Base-by-base conservation (phyloP, 2,888 invertebrate genomes). In the Cabera pusaria region DNA sequence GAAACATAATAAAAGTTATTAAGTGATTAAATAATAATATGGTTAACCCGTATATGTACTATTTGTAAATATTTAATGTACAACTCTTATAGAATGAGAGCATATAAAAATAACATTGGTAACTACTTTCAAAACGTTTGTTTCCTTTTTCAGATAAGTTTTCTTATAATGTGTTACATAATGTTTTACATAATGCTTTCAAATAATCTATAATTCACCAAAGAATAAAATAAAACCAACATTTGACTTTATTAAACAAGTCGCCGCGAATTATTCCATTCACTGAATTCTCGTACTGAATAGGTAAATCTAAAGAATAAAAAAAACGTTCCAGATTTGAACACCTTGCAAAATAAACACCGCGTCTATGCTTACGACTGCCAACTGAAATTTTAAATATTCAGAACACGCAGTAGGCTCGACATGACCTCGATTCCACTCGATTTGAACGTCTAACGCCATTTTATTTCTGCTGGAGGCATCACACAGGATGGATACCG, bases 401-500 rank as follows among this genome's bases (percentile, higher is more conserved):
- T 70, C 71, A 47, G 43, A 48, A 45, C 68, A 64, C 68, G 72
- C 65, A 48, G 43, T 52, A 50, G 64, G 59, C 59, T 60, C 57
- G 52, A 67, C 62, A 64, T 59, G 64, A 59, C 67, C 69, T 64
- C 63, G 61, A 72, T 72, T 68, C 63, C 56, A 64, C 67, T 67
- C 66, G 60, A 72, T 64, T 64, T 63, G 58, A 69, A 64, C 59
- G 58, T 57, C 63, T 64, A 58, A 69, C 63, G 59, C 57, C 52
- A 64, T 67, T 70, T 73, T 66, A 61, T 64, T 63, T 55, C 48
- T 52, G 49, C 52, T 56, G 46, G 56, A 61, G 53, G 56, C 59
- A 57, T 59, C 52, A 51, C 52, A 51, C 42, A 47, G 40, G 52
- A 45, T 37, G 41, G 43, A 44, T 42, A 44, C 44, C 48, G 35